Conservation (phyloP, 2,888 invertebrate species). For the Scelioninae gen. 1 region DNA sequence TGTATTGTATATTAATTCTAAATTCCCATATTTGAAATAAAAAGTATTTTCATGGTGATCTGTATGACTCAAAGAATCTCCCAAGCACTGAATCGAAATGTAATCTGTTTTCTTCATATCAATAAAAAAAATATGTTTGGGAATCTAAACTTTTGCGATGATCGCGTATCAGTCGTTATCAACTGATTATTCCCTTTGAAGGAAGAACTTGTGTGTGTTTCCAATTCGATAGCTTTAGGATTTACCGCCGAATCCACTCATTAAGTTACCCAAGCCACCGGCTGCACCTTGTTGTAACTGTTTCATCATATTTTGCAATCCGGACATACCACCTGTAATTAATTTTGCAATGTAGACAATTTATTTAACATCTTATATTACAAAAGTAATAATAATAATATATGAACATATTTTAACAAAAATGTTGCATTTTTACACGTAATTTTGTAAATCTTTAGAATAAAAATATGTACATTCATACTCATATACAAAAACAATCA, state of each 20-base stretch:
- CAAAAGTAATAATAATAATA: too few relatives aligned
- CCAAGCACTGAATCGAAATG: background rate
- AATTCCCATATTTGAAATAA: too few relatives aligned
- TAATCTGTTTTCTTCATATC: background rate
- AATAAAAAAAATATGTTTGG: background rate
- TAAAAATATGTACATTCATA: too few relatives aligned
- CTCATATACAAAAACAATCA: too few relatives aligned
- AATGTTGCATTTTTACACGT: too few relatives aligned
- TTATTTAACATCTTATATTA: too few relatives aligned
- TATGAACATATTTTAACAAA: too few relatives aligned
- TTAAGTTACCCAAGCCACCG: constrained; percentile 86
- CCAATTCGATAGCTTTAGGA: constrained; percentile 77
- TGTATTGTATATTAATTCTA: too few relatives aligned
- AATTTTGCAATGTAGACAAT: background rate
- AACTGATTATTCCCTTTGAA: background rate
- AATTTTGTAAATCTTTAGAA: too few relatives aligned
- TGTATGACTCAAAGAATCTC: background rate
- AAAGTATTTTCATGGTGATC: background rate
- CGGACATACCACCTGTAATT: constrained; percentile 94
- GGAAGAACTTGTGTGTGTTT: constrained; percentile 40
- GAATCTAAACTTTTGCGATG: background rate
- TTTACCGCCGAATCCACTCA: constrained; percentile 86
- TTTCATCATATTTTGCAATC: constrained; percentile 98
- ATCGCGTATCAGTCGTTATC: constrained; percentile 9
- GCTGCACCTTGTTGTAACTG: constrained; percentile 91